Base-by-base conservation (phyloP, 2,888 invertebrate genomes). In the Athetis lepigone region DNA sequence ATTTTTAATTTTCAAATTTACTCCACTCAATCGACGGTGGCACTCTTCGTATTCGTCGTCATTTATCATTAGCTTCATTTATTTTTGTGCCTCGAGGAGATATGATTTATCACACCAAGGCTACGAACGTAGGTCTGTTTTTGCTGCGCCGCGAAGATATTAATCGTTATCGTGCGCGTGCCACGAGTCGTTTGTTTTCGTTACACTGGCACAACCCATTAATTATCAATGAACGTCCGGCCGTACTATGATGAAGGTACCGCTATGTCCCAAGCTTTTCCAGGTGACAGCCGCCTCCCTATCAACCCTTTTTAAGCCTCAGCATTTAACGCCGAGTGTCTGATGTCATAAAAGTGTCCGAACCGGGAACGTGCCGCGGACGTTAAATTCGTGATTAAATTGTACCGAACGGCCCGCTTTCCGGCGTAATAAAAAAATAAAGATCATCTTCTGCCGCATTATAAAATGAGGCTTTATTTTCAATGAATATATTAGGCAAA, bases 221-320 rank as follows among this genome's bases (percentile, higher is more conserved):
- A 94, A 95, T 94, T 95, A 95, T 93, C 94, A 94, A 95, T 94
- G 94, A 94, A 90, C 91, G 94, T 93, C 93, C 93, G 89, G 70
- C 84, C 86, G 84, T 82, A 87, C 86, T 85, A 90, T 94, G 94
- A 94, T 93, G 93, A 88, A 94, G 94, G 94, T 94, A 90, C 87
- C 85, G 88, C 85, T 88, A 89, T 88, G 89, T 90, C 91, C 91
- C 90, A 85, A 87, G 90, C 91, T 90, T 91, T 91, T 80, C 88
- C 94, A 94, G 94, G 94, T 94, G 94, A 94, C 94, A 93, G 90
- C 88, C 91, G 88, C 87, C 87, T 86, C 86, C 89, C 88, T 90
- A 93, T 93, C 93, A 94, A 95, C 94, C 94, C 94, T 94, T 95
- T 94, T 94, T 94, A 95, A 95, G 93, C 94, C 92, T 89, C 81